Conservation (phyloP, 2,888 invertebrate species). For the Eueremaeus valkanovi region DNA sequence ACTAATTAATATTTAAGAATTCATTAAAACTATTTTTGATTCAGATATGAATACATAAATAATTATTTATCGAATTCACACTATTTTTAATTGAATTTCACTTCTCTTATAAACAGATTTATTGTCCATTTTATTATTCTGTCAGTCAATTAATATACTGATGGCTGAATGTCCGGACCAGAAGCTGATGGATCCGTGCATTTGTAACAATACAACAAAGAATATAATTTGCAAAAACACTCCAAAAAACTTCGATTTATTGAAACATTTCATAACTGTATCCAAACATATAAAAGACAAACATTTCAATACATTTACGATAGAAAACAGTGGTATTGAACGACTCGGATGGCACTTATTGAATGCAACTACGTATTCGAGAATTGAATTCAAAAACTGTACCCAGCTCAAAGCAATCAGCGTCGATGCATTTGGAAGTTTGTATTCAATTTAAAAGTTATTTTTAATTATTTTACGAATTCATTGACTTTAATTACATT, state of each 20-base stretch:
- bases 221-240: neutral
- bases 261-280: neutral
- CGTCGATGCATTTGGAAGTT: neutral
- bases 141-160: neutral
- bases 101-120: neutral
- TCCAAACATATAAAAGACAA: neutral
- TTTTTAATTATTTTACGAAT: no score
- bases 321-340: neutral
- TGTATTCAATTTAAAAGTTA: no score
- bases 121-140: neutral
- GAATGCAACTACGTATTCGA: neutral
- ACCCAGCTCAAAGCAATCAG: neutral
- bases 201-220: neutral
- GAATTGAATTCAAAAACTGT: neutral
- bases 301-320: neutral
- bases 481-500: no score
- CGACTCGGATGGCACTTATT: neutral
- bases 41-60: neutral
- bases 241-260: neutral
- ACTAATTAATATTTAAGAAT: neutral
- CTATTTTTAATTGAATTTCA: neutral
- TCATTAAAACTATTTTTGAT: neutral
- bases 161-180: neutral
- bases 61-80: neutral
- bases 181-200: neutral